A percentile compares a stretch with the other conserved stretches of the same genome.
These are phyloP conservation scores for Calliscelio sp. DNA, from an alignment of 2,888 invertebrate genomes.

Conservation along the genomic window DNA sequence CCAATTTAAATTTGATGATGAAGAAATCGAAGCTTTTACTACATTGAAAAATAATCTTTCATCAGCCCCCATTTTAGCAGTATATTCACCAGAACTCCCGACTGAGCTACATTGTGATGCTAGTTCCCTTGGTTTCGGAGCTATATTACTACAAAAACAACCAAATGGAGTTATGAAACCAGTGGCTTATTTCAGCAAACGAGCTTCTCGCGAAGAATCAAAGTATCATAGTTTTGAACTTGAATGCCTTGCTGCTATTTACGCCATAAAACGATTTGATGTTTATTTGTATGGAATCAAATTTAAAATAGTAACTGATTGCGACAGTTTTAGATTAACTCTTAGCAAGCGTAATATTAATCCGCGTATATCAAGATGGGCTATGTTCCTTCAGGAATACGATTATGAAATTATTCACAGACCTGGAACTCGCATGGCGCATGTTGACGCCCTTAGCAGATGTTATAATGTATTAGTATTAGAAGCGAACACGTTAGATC, in stretches of 20 bases:
- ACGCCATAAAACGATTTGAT: constrained; percentile 4
- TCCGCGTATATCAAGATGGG: neutral
- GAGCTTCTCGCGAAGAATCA: too few species aligned
- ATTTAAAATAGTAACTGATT: constrained; percentile 12
- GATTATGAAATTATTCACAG: constrained; percentile 4
- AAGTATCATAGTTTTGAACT: neutral
- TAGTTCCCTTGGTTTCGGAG: too few species aligned
- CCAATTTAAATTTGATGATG: too few species aligned
- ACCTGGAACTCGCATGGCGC: constrained; percentile 2
- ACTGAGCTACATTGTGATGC: too few species aligned
- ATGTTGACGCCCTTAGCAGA: constrained; percentile 6
- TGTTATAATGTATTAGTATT: neutral
- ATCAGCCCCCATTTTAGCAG: too few species aligned
- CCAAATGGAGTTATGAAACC: neutral
- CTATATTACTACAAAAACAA: neutral
- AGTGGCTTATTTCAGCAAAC: neutral
- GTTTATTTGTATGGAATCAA: neutral
- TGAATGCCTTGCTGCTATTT: neutral
- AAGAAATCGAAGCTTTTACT: too few species aligned
- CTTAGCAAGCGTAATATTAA: neutral
- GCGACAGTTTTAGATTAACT: neutral
- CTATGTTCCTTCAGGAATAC: constrained; percentile 12
- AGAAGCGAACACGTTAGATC: neutral
- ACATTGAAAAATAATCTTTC: too few species aligned
- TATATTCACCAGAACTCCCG: too few species aligned